Evolutionary conservation across 2,888 invertebrate species (phyloP).

Genomic region (Stratiomys singularior): DNA sequence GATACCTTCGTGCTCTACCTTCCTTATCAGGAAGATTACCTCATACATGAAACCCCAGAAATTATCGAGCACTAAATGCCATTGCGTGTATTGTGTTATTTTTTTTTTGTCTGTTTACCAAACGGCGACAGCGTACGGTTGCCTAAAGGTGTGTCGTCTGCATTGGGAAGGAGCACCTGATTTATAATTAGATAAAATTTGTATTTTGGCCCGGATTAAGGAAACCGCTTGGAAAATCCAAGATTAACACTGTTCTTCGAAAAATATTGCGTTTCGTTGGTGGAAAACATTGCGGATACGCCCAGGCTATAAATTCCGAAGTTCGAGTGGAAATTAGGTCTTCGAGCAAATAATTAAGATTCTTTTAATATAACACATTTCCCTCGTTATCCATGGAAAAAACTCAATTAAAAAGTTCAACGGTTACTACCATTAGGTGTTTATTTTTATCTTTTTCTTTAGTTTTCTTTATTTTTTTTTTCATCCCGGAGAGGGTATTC

Average conservation of each 20-base stretch:
- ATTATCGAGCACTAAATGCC: constrained; percentile 21
- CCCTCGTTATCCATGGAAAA: too few relatives aligned
- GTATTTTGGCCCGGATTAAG: constrained; percentile 26
- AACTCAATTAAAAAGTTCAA: too few relatives aligned
- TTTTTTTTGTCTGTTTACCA: constrained; percentile 38
- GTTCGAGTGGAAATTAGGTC: too few relatives aligned
- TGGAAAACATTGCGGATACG: background rate
- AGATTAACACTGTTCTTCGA: background rate
- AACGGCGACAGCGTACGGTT: constrained; percentile 13
- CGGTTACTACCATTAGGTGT: too few relatives aligned
- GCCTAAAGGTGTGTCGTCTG: constrained; percentile 20
- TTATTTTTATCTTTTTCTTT: too few relatives aligned
- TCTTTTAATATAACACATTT: too few relatives aligned
- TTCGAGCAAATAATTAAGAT: too few relatives aligned
- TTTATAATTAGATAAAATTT: constrained; percentile 29
- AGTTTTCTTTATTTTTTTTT: too few relatives aligned
- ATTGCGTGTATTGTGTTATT: constrained; percentile 3
- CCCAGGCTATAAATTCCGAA: too few relatives aligned
- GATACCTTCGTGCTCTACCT: constrained; percentile 29
- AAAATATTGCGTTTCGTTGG: background rate
- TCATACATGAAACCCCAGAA: constrained; percentile 24
- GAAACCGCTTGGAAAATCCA: constrained; percentile 32
- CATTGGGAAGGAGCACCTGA: background rate
- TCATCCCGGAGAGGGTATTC: too few relatives aligned
- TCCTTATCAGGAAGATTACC: constrained; percentile 35